Evolutionary conservation across 2,113 vertebrate species (phyloP).

Genomic region (Megaptera novaeangliae): DNA sequence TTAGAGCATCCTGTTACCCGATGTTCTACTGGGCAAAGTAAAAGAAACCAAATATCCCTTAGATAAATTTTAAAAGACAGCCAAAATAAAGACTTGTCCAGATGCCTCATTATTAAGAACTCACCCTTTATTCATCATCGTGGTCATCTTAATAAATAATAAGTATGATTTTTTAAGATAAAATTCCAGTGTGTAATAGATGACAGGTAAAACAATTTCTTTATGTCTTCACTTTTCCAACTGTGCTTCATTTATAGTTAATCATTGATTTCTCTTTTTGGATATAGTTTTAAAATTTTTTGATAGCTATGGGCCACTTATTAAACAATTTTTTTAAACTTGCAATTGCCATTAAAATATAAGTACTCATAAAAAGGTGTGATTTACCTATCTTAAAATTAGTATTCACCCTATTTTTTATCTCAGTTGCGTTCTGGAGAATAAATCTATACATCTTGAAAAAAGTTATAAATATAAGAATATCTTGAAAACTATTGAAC

Average conservation of each 20-base stretch:
- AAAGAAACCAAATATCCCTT: constrained; percentile 42
- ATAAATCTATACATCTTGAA: neutral
- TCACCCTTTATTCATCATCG: neutral
- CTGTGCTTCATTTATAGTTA: neutral
- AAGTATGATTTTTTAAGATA: neutral
- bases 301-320: neutral
- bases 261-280: neutral
- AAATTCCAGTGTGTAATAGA: neutral
- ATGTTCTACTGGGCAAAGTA: constrained; percentile 57
- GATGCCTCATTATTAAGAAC: neutral
- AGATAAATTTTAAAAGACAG: constrained; percentile 39
- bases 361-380: neutral
- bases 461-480: neutral
- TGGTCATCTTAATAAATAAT: constrained; percentile 1
- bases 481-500: neutral
- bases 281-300: neutral
- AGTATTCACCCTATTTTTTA: neutral
- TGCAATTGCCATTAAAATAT: neutral
- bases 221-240: constrained; percentile 14
- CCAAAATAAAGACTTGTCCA: neutral
- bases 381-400: neutral
- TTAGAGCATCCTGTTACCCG: constrained; percentile 21
- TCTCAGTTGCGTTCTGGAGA: neutral
- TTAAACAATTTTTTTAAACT: neutral
- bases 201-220: neutral